A percentile compares a stretch with the other conserved stretches of the same genome.
Evolutionary conservation across 2,888 invertebrate species (phyloP).

Genomic region (Formica aserva): DNA sequence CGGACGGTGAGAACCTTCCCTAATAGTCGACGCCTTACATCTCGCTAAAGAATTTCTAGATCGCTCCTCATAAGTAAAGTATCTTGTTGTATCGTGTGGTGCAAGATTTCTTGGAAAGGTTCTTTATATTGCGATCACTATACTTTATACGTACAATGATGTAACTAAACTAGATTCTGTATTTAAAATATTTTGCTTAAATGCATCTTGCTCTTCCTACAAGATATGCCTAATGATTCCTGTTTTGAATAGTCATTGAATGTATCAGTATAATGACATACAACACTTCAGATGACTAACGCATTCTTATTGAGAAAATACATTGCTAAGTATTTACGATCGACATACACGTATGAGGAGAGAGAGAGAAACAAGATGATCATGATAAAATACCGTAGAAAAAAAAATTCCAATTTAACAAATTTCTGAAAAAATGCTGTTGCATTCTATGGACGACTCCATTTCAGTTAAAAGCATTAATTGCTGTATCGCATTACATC

Average conservation of each 20-base stretch:
- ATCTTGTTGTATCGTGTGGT: constrained; percentile 35
- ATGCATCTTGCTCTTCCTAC: not conserved
- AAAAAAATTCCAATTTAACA: not conserved
- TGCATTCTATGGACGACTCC: not conserved
- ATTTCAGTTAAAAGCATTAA: not conserved
- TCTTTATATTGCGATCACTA: constrained; percentile 28
- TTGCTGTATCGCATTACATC: not conserved
- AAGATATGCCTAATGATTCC: constrained; percentile 1
- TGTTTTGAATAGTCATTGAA: not conserved
- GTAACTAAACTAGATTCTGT: not conserved
- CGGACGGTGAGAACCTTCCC: constrained; percentile 46
- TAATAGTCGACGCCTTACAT: constrained; percentile 61
- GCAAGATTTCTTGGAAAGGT: constrained; percentile 44
- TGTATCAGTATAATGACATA: not conserved
- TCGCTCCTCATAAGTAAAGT: constrained; percentile 63
- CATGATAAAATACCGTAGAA: not conserved
- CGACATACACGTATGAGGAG: not conserved
- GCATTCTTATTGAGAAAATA: not conserved
- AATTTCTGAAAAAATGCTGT: not conserved
- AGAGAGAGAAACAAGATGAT: not conserved
- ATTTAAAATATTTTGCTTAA: constrained; percentile 19
- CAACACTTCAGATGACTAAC: not conserved
- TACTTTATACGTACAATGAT: not conserved
- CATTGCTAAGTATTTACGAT: not conserved
- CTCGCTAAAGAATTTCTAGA: constrained; percentile 61